Percentiles rank a stretch among this genome's conserved stretches.
These are phyloP conservation scores for Brenthis hecate DNA, from an alignment of 2,888 invertebrate species.

Conservation along the genomic window DNA sequence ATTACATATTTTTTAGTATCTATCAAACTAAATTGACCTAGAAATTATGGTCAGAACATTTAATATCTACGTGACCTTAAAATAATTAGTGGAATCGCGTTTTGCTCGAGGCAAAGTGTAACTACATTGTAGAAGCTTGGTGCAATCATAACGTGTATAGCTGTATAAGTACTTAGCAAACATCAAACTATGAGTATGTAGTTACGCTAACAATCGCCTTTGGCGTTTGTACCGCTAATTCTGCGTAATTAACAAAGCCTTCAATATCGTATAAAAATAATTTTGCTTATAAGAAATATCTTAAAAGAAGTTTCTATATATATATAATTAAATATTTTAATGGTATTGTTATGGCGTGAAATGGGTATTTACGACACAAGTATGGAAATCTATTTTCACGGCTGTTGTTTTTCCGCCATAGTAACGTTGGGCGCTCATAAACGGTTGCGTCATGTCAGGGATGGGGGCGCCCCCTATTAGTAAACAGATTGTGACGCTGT, in stretches of 20 bases:
- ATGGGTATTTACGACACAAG: constrained; percentile 49
- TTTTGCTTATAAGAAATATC: constrained; percentile 1
- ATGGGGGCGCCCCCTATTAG: constrained; percentile 68
- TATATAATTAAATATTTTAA: background rate
- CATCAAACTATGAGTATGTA: constrained; percentile 50
- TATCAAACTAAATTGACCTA: constrained; percentile 15
- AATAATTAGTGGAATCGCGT: constrained; percentile 13
- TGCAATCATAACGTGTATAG: constrained; percentile 14
- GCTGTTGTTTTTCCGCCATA: constrained; percentile 77
- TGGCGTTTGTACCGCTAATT: constrained; percentile 52
- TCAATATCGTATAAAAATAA: constrained; percentile 18
- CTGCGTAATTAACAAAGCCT: constrained; percentile 45
- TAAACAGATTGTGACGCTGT: constrained; percentile 78
- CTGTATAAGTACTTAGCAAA: constrained; percentile 26
- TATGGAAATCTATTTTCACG: constrained; percentile 76
- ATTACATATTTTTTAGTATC: constrained; percentile 13
- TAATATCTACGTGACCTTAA: constrained; percentile 17
- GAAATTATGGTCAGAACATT: constrained; percentile 7
- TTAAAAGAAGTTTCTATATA: background rate
- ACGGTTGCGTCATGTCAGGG: constrained; percentile 72
- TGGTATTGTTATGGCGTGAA: constrained; percentile 12
- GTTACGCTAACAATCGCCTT: constrained; percentile 41
- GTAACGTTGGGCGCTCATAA: constrained; percentile 73
- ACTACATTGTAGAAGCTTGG: background rate
- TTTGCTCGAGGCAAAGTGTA: constrained; percentile 11